Percentiles rank a stretch among this genome's conserved stretches.
These are phyloP conservation scores for Thalassoma bifasciatum DNA, from an alignment of 2,113 vertebrate species.

Conservation along the genomic window DNA sequence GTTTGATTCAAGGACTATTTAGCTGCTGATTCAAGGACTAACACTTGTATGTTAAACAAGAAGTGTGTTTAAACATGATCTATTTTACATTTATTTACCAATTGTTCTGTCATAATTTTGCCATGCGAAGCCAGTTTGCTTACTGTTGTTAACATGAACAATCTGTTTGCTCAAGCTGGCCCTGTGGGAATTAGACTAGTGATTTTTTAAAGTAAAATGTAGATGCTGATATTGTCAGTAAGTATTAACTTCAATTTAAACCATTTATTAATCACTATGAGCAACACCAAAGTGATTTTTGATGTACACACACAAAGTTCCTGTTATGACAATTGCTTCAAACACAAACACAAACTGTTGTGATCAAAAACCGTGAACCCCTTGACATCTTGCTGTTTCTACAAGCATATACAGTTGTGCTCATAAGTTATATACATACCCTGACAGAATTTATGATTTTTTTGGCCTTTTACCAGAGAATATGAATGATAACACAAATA, in stretches of 20 bases:
- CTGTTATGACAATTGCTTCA: constrained; percentile 43
- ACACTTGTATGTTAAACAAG: constrained; percentile 46
- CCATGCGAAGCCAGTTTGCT: constrained; percentile 40
- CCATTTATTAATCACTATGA: constrained; percentile 31
- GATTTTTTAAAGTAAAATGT: constrained; percentile 30
- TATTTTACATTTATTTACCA: constrained; percentile 41
- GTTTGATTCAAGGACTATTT: constrained; percentile 19
- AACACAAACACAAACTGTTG: constrained; percentile 33
- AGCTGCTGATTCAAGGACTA: constrained; percentile 57
- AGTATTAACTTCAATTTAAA: constrained; percentile 21
- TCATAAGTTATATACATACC: no score
- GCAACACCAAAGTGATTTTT: constrained; percentile 69
- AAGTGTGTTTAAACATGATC: constrained; percentile 56
- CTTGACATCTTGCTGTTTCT: constrained; percentile 33
- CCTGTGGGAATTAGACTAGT: constrained; percentile 16
- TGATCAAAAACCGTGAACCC: constrained; percentile 30
- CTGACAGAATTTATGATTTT: no score
- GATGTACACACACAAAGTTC: constrained; percentile 35
- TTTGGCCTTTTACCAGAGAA: no score
- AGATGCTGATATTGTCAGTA: constrained; percentile 19
- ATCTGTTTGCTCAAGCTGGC: constrained; percentile 6
- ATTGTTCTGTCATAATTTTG: constrained; percentile 47
- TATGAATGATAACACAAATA: no score
- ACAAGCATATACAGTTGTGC: background rate
- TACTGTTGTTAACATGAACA: constrained; percentile 17